phyloP scores from a whole-genome alignment of 2,797 vertebrate genomes.

The Echiichthys vipera region DNA sequence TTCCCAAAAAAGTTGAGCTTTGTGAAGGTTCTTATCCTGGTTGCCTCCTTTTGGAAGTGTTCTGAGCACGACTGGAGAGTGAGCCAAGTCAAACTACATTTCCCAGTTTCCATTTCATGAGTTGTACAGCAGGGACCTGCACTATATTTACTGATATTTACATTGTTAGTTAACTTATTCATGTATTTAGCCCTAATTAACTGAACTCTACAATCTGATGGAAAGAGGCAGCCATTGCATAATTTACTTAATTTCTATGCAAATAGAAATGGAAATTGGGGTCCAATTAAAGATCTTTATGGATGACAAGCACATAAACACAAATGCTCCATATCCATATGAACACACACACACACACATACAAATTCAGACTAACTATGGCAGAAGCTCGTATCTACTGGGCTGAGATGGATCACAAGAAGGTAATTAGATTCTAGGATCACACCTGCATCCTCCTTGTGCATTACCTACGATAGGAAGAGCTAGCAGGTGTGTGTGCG shows the following conservation, averaged over 20 bases:
- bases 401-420: slow-evolving; percentile 21
- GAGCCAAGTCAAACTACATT: neutral
- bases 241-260: slow-evolving; percentile 74
- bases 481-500: slow-evolving; percentile 3
- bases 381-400: neutral
- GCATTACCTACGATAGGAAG: slow-evolving; percentile 20
- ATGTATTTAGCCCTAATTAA: slow-evolving; percentile 71
- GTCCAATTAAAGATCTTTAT: slow-evolving; percentile 61
- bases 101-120: neutral
- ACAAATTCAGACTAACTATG: neutral
- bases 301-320: slow-evolving; percentile 50
- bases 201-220: slow-evolving; percentile 59
- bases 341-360: neutral
- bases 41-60: neutral
- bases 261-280: slow-evolving; percentile 64
- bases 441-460: slow-evolving; percentile 27
- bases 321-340: slow-evolving; percentile 4
- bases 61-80: neutral
- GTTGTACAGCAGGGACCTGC: slow-evolving; percentile 1
- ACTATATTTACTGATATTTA: slow-evolving; percentile 36
- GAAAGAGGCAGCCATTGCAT: slow-evolving; percentile 62
- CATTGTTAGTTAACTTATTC: slow-evolving; percentile 60
- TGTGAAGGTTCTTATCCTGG: neutral
- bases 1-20: neutral
- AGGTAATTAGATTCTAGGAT: slow-evolving; percentile 38